These are phyloP conservation scores for Mesorhabditis sp. DNA, from an alignment of 2,888 invertebrate species.

Conservation along the genomic window DNA sequence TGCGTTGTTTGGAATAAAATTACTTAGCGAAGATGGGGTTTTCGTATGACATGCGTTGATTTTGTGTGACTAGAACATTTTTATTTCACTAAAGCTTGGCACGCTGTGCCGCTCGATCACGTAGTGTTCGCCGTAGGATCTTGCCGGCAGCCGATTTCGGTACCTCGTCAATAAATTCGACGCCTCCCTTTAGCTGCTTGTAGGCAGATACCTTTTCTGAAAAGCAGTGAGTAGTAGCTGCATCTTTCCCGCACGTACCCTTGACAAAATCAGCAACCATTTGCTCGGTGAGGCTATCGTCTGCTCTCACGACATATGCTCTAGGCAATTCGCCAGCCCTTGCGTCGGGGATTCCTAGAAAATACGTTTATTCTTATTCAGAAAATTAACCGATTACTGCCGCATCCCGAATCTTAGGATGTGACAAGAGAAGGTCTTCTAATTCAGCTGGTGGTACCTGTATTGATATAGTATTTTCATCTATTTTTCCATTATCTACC, in stretches of 20 bases:
- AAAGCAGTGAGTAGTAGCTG: conserved; percentile 8
- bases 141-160: conserved; percentile 76
- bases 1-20: too few relatives aligned
- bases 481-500: conserved; percentile 21
- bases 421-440: conserved; percentile 74
- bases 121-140: conserved; percentile 67
- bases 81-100: too few relatives aligned
- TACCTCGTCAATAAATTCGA: conserved; percentile 70
- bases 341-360: conserved; percentile 24
- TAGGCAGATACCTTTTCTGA: conserved; percentile 71
- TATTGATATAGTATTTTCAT: background rate
- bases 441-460: conserved; percentile 80
- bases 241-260: conserved; percentile 18
- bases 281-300: conserved; percentile 24
- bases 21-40: too few relatives aligned
- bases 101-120: conserved; percentile 16
- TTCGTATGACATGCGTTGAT: too few relatives aligned
- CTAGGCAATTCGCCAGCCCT: conserved; percentile 31
- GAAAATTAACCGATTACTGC: conserved; percentile 71
- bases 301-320: conserved; percentile 34
- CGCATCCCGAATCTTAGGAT: conserved; percentile 72
- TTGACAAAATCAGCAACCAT: conserved; percentile 36
- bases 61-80: too few relatives aligned
- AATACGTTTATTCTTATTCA: too few relatives aligned
- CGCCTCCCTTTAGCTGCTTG: conserved; percentile 72